These are phyloP conservation scores for Cataglyphis altisquamis DNA, from an alignment of 2,888 invertebrate genomes.

Conservation along the genomic window DNA sequence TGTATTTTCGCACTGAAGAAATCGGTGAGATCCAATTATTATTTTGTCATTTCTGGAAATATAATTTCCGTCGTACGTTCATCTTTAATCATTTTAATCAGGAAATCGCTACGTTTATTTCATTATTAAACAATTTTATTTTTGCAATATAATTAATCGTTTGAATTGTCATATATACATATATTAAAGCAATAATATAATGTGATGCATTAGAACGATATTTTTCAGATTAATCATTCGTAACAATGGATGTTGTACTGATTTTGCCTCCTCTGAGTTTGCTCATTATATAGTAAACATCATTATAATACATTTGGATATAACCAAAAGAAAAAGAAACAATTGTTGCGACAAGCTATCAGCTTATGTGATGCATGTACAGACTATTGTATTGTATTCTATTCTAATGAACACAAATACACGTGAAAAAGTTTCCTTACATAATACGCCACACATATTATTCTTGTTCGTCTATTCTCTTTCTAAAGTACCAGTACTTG, in stretches of 20 bases:
- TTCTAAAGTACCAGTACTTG: neutral
- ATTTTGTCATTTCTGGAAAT: conserved; percentile 5
- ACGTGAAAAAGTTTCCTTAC: conserved; percentile 69
- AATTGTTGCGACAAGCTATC: conserved; percentile 49
- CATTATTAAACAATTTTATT: conserved; percentile 26
- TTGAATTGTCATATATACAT: conserved; percentile 26
- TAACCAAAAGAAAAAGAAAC: conserved; percentile 62
- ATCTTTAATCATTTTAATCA: conserved; percentile 37
- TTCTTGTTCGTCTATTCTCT: conserved; percentile 13
- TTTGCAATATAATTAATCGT: conserved; percentile 28
- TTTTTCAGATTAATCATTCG: conserved; percentile 34
- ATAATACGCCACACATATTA: conserved; percentile 5
- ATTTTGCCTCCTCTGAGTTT: conserved; percentile 40
- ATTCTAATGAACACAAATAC: conserved; percentile 76
- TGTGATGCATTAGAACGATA: conserved; percentile 7
- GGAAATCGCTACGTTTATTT: neutral
- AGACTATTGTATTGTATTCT: conserved; percentile 76
- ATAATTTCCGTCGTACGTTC: conserved; percentile 60
- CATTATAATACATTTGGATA: conserved; percentile 56
- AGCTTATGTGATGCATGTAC: conserved; percentile 70
- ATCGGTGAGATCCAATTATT: conserved; percentile 19
- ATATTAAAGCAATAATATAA: conserved; percentile 13
- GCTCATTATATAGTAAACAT: conserved; percentile 49
- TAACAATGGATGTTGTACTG: conserved; percentile 46
- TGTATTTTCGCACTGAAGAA: conserved; percentile 27